Conservation (phyloP, 1,140 invertebrate genomes). For the Apocrypta bakeri region DNA sequence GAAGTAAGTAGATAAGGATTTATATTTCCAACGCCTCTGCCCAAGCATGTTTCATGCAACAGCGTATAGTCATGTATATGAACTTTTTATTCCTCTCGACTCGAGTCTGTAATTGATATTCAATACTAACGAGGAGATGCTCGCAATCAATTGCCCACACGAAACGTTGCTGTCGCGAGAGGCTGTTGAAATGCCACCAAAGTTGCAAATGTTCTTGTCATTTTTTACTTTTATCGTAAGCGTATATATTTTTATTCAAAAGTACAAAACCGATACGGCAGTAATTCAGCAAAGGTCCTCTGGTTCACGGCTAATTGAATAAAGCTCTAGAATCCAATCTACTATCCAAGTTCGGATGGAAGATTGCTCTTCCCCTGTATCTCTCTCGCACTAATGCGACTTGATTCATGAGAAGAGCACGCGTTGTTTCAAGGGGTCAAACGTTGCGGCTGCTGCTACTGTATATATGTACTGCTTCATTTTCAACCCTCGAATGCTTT, state of each 20-base stretch:
- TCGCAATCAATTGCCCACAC: constrained; percentile 33
- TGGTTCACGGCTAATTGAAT: constrained; percentile 71
- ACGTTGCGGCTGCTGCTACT: constrained; percentile 66
- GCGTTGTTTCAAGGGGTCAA: constrained; percentile 69
- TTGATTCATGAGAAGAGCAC: constrained; percentile 73
- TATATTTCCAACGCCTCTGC: constrained; percentile 48
- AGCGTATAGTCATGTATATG: neutral
- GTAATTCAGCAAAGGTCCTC: neutral
- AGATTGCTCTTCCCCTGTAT: constrained; percentile 62
- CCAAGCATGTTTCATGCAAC: constrained; percentile 1
- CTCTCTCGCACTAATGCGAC: constrained; percentile 68
- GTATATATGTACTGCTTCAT: constrained; percentile 58
- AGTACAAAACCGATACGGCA: neutral
- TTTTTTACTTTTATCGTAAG: no score
- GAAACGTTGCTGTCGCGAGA: neutral
- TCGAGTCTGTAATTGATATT: constrained; percentile 26
- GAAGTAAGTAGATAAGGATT: constrained; percentile 55
- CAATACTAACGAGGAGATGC: constrained; percentile 30
- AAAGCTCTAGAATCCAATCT: constrained; percentile 73
- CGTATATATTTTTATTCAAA: no score
- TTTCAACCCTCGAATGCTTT: no score
- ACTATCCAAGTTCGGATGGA: constrained; percentile 68
- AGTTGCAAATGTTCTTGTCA: neutral
- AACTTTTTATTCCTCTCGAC: constrained; percentile 4
- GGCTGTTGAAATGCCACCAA: neutral